Conservation (phyloP, 1,140 invertebrate species). For the Pteromalus puparum region DNA sequence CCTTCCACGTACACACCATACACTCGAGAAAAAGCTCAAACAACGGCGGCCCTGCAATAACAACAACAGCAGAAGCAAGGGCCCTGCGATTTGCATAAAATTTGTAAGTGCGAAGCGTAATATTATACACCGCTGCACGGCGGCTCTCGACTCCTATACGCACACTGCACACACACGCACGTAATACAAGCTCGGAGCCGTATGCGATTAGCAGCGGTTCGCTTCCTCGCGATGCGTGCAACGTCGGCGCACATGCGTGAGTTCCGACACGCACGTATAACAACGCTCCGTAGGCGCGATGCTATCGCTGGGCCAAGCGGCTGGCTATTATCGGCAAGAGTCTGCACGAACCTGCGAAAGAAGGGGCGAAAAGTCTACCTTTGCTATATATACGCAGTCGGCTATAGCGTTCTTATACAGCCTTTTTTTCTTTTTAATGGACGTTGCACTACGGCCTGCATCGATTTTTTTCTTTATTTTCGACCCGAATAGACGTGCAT, state of each 20-base stretch:
- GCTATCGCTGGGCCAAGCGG: slow-evolving; percentile 54
- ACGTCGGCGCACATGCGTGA: background rate
- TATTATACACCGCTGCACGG: slow-evolving; percentile 6
- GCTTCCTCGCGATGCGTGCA: slow-evolving; percentile 12
- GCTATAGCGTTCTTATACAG: too few species aligned
- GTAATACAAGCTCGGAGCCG: slow-evolving; percentile 52
- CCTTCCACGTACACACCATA: background rate
- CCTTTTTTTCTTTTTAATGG: too few species aligned
- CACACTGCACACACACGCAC: slow-evolving; percentile 32
- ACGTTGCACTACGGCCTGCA: too few species aligned
- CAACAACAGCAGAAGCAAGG: background rate
- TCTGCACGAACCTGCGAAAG: slow-evolving; percentile 51
- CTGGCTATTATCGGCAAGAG: slow-evolving; percentile 56
- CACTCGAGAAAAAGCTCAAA: background rate
- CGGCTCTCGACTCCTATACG: background rate
- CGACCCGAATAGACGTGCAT: too few species aligned
- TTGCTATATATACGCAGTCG: too few species aligned
- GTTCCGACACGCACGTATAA: slow-evolving; percentile 54
- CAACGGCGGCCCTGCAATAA: background rate
- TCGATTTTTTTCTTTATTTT: too few species aligned
- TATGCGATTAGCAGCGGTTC: slow-evolving; percentile 8
- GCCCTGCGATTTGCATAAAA: slow-evolving; percentile 44
- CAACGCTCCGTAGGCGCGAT: slow-evolving; percentile 39
- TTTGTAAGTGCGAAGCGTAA: slow-evolving; percentile 43
- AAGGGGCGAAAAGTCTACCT: background rate